phyloP scores from a whole-genome alignment of 2,113 vertebrate species.

The Tichodroma muraria region DNA sequence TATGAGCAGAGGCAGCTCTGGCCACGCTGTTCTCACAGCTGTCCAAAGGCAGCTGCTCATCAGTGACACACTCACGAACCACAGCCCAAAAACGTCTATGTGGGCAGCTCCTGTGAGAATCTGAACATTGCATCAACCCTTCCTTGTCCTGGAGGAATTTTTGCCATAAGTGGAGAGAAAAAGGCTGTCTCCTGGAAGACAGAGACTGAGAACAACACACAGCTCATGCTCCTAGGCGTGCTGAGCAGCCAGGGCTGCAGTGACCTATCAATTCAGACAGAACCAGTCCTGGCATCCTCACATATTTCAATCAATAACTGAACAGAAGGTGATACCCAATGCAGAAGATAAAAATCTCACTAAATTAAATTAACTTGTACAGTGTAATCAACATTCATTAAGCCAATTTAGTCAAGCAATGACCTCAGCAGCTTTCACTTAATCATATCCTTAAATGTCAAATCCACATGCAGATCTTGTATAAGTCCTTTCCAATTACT shows the following conservation, averaged over 20 bases:
- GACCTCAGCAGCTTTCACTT: slow-evolving; percentile 78
- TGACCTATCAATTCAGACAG: background rate
- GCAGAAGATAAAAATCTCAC: slow-evolving; percentile 66
- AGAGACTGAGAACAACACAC: accelerated
- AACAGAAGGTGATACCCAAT: slow-evolving; percentile 65
- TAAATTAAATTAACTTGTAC: slow-evolving; percentile 74
- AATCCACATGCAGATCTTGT: slow-evolving; percentile 70
- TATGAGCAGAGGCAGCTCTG: background rate
- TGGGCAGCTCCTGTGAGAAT: background rate
- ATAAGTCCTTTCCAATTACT: slow-evolving; percentile 56
- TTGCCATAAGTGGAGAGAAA: background rate
- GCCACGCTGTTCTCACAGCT: background rate
- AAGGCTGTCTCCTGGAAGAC: background rate
- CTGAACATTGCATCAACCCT: background rate
- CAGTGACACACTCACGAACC: background rate
- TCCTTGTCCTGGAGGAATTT: background rate
- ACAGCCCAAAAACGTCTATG: background rate
- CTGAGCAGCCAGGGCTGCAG: background rate
- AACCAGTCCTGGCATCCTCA: background rate
- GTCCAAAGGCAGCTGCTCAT: background rate
- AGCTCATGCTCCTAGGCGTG: accelerated
- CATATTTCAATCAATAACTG: slow-evolving; percentile 43
- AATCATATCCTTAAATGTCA: slow-evolving; percentile 54
- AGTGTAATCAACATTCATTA: slow-evolving; percentile 73
- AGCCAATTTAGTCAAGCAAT: slow-evolving; percentile 75